Evolutionary conservation across 2,113 vertebrate species (phyloP), one percentile per base, ranked within the genome.

Genomic region (Mormyrus iriodes): DNA sequence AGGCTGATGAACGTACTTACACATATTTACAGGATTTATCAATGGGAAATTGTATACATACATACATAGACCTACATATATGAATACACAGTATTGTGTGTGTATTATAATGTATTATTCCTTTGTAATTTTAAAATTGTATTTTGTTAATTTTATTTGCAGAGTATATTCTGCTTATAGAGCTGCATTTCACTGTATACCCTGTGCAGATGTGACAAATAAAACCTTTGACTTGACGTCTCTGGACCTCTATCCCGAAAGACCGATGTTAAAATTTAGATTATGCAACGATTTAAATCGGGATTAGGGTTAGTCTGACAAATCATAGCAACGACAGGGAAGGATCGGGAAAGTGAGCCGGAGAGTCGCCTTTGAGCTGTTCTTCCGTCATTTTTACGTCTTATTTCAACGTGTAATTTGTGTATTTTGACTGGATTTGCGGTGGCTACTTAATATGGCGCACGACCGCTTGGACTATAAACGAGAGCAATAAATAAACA

Each of bases 311-410:
- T 95, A 95, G 89, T 49, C 88, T 49, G 85, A 91, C n/a, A 90
- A 92, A 90, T 85, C 94, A 94, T 95, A 92, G 93, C 92, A 94
- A 94, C 95, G 85, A 55, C 87, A 65, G 93, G 31, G 83, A 49
- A 88, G 89, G 85, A 61, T 92, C 90, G 92, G 90, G 21, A 19
- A 91, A 90, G 4, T 86, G 4, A 91, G 73, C 84, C 76, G 61
- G 48, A 82, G 79, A 85, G 8, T 44, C 27, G 87, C 85, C 58
- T 44, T 4, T 4, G 4, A 17, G 53, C 7, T n/a, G 12, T 42
- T 51, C n/a, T 17, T 49, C 27, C n/a, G 27, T 61, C 27, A 12
- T 85, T 87, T 44, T 53, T 17, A 52, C 21, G 9, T 5, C 82
- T 7, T 86, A 86, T 31, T 55, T 35, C 21, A 84, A 48, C 3